phyloP scores from a whole-genome alignment of 2,113 vertebrate genomes.

The Dasypus novemcinctus region DNA sequence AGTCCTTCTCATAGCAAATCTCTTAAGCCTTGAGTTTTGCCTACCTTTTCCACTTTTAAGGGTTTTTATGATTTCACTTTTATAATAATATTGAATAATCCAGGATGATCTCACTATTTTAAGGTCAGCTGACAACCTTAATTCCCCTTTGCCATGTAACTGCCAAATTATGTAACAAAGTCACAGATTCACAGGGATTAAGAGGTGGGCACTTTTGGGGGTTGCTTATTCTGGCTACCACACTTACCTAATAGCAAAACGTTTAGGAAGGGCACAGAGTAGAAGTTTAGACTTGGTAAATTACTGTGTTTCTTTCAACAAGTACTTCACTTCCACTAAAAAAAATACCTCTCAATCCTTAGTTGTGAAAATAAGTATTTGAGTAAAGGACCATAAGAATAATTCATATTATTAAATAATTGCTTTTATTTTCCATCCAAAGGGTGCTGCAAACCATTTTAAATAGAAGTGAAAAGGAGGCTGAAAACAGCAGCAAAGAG shows the following conservation, averaged over 20 bases:
- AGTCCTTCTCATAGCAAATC: neutral
- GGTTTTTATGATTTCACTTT: neutral
- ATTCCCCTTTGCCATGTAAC: neutral
- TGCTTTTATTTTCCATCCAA: slow-evolving; percentile 38
- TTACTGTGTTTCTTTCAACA: neutral
- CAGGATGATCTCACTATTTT: neutral
- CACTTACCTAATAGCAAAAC: neutral
- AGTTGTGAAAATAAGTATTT: slow-evolving; percentile 30
- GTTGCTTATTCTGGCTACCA: neutral
- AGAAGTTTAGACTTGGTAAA: neutral
- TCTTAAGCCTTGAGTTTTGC: neutral
- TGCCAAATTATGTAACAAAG: neutral
- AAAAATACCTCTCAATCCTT: neutral
- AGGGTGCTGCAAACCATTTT: neutral
- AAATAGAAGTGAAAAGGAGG: neutral
- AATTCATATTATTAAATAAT: neutral
- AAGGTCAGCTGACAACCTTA: neutral
- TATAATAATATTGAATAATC: neutral
- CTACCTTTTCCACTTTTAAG: neutral
- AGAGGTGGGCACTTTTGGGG: neutral
- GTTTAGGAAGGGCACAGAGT: neutral
- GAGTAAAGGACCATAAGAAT: neutral
- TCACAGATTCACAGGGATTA: neutral
- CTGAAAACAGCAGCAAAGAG: neutral
- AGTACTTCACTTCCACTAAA: neutral